phyloP scores from a whole-genome alignment of 2,113 vertebrate genomes.

The Passerina amoena region DNA sequence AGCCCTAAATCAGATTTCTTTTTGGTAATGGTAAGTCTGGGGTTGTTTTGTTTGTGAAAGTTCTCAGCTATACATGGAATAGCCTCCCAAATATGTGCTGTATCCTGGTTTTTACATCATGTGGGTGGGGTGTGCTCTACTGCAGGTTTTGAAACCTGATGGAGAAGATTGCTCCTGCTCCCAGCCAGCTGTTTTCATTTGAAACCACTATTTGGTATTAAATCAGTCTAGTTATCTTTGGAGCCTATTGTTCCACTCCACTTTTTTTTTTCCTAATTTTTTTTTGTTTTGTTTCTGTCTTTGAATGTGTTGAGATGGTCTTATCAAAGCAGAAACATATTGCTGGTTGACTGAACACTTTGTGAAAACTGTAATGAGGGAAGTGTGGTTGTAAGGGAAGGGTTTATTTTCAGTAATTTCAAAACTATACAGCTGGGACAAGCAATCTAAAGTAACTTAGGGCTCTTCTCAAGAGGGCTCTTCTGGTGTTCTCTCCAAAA shows the following conservation, averaged over 20 bases:
- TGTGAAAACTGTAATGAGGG: not conserved
- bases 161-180: not conserved
- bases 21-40: not conserved
- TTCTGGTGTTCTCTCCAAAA: not conserved
- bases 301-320: constrained; percentile 16
- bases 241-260: not conserved
- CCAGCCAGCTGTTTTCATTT: constrained; percentile 35
- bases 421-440: not conserved
- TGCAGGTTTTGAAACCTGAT: not conserved
- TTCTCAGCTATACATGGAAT: not conserved
- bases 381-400: not conserved
- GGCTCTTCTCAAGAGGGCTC: not conserved
- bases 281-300: not conserved
- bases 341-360: constrained; percentile 1
- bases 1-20: not conserved
- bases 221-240: constrained; percentile 43
- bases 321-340: not conserved
- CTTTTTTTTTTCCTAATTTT: not conserved
- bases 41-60: not conserved
- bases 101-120: not conserved
- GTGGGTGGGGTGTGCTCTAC: not conserved
- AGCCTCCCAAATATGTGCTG: not conserved
- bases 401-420: not conserved
- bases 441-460: not conserved
- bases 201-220: not conserved